Conservation (phyloP, 1,140 invertebrate genomes). For the Mycetomoellerius zeteki region DNA sequence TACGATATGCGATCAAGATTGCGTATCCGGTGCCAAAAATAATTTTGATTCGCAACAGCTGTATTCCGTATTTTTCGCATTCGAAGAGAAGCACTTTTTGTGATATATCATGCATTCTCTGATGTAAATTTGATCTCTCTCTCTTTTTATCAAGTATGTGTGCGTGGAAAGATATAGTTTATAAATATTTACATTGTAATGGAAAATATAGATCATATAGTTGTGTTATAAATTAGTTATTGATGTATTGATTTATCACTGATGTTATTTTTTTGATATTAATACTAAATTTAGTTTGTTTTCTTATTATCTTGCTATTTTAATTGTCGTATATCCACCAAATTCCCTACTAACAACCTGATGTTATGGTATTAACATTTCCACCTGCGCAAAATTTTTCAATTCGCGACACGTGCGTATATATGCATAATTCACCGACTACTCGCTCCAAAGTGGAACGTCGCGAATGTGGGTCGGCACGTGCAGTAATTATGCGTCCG, state of each 20-base stretch:
- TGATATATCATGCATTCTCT: background rate
- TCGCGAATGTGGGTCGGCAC: slow-evolving; percentile 64
- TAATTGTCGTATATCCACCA: background rate
- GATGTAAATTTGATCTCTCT: background rate
- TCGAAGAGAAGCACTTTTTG: background rate
- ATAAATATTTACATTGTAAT: background rate
- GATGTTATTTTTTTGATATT: background rate
- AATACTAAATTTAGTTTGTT: background rate
- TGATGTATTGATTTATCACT: background rate
- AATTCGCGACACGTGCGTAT: slow-evolving; percentile 23
- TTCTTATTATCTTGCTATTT: background rate
- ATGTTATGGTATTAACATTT: background rate
- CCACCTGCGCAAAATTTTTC: slow-evolving; percentile 29
- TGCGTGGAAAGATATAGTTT: background rate
- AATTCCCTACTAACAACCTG: background rate
- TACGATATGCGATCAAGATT: slow-evolving; percentile 1
- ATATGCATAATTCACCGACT: slow-evolving; percentile 21
- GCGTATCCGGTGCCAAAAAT: slow-evolving; percentile 30
- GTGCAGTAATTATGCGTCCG: slow-evolving; percentile 65
- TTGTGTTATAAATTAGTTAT: background rate
- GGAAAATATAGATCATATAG: background rate
- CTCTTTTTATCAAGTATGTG: background rate
- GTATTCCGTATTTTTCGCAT: background rate
- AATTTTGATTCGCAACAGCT: slow-evolving; percentile 41
- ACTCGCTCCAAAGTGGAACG: slow-evolving; percentile 61